Conservation (phyloP, 2,888 invertebrate genomes). For the Caenorhabditis sp. region DNA sequence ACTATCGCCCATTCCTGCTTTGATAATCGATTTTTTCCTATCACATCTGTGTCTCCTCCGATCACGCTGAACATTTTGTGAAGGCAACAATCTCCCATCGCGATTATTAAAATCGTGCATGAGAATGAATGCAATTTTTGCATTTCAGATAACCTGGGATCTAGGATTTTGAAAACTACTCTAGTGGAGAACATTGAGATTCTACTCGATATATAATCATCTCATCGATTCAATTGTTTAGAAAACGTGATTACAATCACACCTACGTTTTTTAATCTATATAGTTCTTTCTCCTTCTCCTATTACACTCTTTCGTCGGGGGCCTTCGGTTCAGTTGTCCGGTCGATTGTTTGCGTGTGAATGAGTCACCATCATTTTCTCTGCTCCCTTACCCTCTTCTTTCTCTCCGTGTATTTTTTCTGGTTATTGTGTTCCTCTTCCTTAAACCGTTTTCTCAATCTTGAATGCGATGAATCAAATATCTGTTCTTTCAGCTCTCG, state of each 20-base stretch:
- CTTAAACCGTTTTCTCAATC: neutral
- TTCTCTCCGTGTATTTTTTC: neutral
- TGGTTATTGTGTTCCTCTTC: neutral
- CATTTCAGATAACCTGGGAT: too few species aligned
- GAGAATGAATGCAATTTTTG: too few species aligned
- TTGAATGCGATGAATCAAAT: neutral
- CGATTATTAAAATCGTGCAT: too few species aligned
- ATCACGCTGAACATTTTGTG: neutral
- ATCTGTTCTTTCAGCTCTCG: neutral
- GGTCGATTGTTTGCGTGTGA: conserved; percentile 32
- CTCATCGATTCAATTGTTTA: too few species aligned
- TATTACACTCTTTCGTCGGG: neutral
- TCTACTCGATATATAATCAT: too few species aligned
- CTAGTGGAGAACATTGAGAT: too few species aligned
- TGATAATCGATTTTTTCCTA: conserved; percentile 34
- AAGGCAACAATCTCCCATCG: too few species aligned
- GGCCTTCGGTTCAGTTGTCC: conserved; percentile 12
- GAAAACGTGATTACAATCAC: neutral
- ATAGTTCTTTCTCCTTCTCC: neutral
- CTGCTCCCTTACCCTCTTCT: conserved; percentile 1
- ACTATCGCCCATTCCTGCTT: conserved; percentile 24
- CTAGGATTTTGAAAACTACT: too few species aligned
- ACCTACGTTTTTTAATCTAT: conserved; percentile 1
- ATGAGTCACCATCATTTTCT: conserved; percentile 31
- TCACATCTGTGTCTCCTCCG: conserved; percentile 17